A percentile compares a stretch with the other conserved stretches of the same genome.
Conservation (phyloP, 2,888 invertebrate species). For the Parasteatoda lunata region DNA sequence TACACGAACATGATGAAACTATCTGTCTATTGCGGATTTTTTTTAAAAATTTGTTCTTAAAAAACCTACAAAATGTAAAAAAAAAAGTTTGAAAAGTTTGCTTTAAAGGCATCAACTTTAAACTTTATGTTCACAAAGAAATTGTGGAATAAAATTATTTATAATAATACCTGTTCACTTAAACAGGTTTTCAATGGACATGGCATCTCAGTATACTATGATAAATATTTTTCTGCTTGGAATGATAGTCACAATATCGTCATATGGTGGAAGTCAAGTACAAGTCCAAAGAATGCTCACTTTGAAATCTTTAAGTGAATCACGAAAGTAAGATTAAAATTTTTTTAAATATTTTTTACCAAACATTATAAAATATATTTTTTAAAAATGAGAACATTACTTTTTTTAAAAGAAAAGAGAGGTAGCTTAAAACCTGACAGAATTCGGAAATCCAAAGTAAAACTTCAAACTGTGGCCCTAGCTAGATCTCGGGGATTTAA, state of each 20-base stretch:
- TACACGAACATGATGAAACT: too few species aligned
- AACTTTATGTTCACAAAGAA: too few species aligned
- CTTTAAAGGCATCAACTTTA: too few species aligned
- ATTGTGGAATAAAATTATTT: too few species aligned
- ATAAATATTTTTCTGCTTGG: slow-evolving; percentile 88
- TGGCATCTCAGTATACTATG: slow-evolving; percentile 88
- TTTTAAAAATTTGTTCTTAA: too few species aligned
- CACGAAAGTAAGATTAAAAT: slow-evolving; percentile 22
- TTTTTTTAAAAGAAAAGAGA: neutral
- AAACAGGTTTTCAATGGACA: slow-evolving; percentile 83
- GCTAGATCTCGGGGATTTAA: too few species aligned
- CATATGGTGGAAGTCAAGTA: slow-evolving; percentile 91
- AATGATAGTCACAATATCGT: slow-evolving; percentile 82
- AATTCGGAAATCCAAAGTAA: neutral
- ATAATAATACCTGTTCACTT: too few species aligned
- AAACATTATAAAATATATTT: neutral
- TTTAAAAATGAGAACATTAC: neutral
- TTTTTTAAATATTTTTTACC: too few species aligned
- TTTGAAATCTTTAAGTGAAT: slow-evolving; percentile 71
- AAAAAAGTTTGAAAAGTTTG: too few species aligned
- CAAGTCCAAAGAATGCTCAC: slow-evolving; percentile 79
- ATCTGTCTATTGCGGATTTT: too few species aligned
- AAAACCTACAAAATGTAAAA: too few species aligned
- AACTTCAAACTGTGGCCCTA: neutral
- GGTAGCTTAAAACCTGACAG: neutral